Percentiles rank a stretch among this genome's conserved stretches.
These are phyloP conservation scores for Chlorodrepanis virens DNA, from an alignment of 2,113 vertebrate species.

Conservation along the genomic window DNA sequence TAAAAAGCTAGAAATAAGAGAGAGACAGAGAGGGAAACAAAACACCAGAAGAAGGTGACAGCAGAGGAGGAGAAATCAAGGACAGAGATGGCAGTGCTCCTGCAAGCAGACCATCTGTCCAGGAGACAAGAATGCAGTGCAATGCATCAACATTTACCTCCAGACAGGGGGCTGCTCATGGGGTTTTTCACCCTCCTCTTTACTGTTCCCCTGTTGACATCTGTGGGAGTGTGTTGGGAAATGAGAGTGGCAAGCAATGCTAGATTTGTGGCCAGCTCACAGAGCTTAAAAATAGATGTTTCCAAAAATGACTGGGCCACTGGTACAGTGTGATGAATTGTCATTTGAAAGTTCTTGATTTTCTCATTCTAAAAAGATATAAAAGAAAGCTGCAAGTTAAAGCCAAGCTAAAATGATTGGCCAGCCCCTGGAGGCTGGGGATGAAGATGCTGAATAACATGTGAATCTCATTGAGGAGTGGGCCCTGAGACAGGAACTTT, in stretches of 20 bases:
- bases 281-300: background rate
- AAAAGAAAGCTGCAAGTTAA: background rate
- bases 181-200: background rate
- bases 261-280: background rate
- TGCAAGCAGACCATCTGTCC: background rate
- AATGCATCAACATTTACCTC: background rate
- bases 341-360: background rate
- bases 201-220: background rate
- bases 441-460: background rate
- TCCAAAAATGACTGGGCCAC: background rate
- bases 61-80: background rate
- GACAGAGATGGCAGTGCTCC: background rate
- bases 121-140: rapidly evolving
- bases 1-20: background rate
- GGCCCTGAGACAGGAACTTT: background rate
- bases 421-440: background rate
- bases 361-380: background rate
- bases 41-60: background rate
- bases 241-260: background rate
- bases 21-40: background rate
- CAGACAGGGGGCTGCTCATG: background rate
- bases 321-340: background rate
- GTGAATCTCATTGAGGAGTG: background rate
- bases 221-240: background rate
- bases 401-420: background rate